Evolutionary conservation across 2,113 vertebrate species (phyloP).

Genomic region (Myrmecobius fasciatus): DNA sequence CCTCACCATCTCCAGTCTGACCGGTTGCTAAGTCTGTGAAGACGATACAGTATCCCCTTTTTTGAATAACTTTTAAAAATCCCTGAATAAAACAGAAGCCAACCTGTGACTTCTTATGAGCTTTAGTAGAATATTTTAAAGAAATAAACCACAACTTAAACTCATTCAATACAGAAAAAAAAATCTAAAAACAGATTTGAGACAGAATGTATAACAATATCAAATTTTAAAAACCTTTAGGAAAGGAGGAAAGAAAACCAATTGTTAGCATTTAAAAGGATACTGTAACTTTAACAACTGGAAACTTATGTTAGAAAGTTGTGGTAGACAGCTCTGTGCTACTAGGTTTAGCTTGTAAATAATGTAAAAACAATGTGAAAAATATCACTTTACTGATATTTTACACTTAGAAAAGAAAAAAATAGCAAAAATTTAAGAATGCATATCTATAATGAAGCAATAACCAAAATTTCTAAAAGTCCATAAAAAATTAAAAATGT

Average conservation of each 20-base stretch:
- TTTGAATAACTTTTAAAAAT: slow-evolving; percentile 80
- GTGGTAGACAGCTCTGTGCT: slow-evolving; percentile 83
- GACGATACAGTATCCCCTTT: slow-evolving; percentile 84
- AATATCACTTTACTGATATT: slow-evolving; percentile 21
- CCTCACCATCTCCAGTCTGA: slow-evolving; percentile 80
- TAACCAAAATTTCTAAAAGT: slow-evolving; percentile 82
- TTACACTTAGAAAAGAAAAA: slow-evolving; percentile 63
- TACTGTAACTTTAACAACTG: slow-evolving; percentile 81
- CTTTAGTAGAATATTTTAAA: slow-evolving; percentile 81
- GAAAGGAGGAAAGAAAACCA: slow-evolving; percentile 75
- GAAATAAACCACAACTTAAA: slow-evolving; percentile 74
- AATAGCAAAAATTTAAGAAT: slow-evolving; percentile 70
- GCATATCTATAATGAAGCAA: slow-evolving; percentile 80
- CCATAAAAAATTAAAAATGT: slow-evolving; percentile 80
- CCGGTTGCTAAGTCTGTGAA: slow-evolving; percentile 74
- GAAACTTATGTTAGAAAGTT: slow-evolving; percentile 79
- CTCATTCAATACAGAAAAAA: slow-evolving; percentile 66
- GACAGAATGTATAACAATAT: slow-evolving; percentile 64
- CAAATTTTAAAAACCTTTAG: slow-evolving; percentile 62
- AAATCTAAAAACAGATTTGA: slow-evolving; percentile 62
- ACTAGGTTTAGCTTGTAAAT: slow-evolving; percentile 82
- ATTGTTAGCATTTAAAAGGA: slow-evolving; percentile 80
- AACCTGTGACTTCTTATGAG: slow-evolving; percentile 83
- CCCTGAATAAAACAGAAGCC: slow-evolving; percentile 88
- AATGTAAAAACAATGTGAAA: slow-evolving; percentile 75